Conservation (phyloP, 1,140 invertebrate genomes). For the Leptopilina clavipes region DNA sequence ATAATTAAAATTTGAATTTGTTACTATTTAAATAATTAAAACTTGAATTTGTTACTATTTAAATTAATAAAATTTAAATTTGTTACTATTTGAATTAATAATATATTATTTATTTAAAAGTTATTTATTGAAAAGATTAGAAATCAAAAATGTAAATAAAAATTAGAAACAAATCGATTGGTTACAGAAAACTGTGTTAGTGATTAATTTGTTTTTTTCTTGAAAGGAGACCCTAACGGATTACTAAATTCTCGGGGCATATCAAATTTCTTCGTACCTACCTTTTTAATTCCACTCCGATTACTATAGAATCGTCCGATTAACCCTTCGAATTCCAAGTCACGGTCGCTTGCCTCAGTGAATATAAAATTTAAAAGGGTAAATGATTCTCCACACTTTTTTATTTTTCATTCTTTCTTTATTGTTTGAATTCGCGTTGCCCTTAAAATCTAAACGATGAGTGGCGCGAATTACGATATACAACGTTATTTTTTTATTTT, state of each 20-base stretch:
- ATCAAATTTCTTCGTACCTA: constrained; percentile 30
- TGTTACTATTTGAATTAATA: too few species aligned
- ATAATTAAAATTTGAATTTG: too few species aligned
- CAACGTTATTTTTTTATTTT: constrained; percentile 30
- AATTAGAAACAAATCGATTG: background rate
- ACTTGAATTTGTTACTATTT: too few species aligned
- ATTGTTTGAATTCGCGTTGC: constrained; percentile 58
- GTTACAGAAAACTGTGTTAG: background rate
- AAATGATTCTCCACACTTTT: constrained; percentile 11
- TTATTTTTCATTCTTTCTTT: constrained; percentile 53
- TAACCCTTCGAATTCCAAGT: constrained; percentile 21
- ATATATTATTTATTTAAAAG: too few species aligned
- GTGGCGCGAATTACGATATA: constrained; percentile 35
- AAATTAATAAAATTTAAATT: too few species aligned
- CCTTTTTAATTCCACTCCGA: constrained; percentile 25
- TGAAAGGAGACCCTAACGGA: constrained; percentile 1
- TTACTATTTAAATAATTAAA: too few species aligned
- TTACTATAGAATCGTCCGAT: background rate
- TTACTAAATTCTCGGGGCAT: constrained; percentile 17
- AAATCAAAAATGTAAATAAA: too few species aligned
- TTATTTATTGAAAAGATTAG: too few species aligned
- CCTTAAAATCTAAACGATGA: constrained; percentile 58
- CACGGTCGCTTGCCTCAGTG: constrained; percentile 25
- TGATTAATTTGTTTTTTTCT: constrained; percentile 28
- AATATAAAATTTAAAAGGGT: constrained; percentile 29